Conservation (phyloP, 2,888 invertebrate genomes). For the Ectemnius lituratus region DNA sequence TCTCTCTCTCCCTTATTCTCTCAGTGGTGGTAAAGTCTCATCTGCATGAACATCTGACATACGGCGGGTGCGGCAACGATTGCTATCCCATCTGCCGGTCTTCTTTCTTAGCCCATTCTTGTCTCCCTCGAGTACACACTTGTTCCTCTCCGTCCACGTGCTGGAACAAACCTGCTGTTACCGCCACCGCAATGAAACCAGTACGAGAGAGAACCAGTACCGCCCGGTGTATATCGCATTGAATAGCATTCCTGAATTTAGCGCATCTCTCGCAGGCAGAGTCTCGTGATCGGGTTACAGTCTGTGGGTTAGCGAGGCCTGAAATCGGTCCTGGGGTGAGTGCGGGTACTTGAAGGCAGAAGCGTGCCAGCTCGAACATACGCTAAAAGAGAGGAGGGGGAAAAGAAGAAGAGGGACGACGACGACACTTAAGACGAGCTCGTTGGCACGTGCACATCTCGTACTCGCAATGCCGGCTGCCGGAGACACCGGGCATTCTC, state of each 20-base stretch:
- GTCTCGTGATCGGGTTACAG: conserved; percentile 39
- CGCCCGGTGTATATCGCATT: conserved; percentile 24
- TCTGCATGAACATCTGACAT: conserved; percentile 73
- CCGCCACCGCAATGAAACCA: conserved; percentile 21
- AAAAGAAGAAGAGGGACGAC: too few species aligned
- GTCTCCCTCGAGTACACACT: conserved; percentile 10
- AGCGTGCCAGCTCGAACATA: too few species aligned
- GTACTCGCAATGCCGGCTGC: neutral
- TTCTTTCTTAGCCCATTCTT: conserved; percentile 56
- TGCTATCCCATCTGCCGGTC: conserved; percentile 67
- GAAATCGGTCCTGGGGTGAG: neutral
- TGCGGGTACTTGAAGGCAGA: neutral
- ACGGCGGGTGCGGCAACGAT: conserved; percentile 64
- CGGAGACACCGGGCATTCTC: neutral
- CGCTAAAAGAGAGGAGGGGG: too few species aligned
- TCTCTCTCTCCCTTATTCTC: too few species aligned
- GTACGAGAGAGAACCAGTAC: conserved; percentile 31
- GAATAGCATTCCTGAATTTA: conserved; percentile 46
- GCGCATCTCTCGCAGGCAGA: conserved; percentile 7
- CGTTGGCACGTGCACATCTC: conserved; percentile 1
- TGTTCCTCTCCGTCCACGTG: conserved; percentile 26
- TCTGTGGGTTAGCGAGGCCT: neutral
- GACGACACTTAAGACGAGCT: too few species aligned
- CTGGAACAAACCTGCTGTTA: neutral
- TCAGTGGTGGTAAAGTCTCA: conserved; percentile 51